phyloP scores from a whole-genome alignment of 2,113 vertebrate genomes.

The Platichthys flesus region DNA sequence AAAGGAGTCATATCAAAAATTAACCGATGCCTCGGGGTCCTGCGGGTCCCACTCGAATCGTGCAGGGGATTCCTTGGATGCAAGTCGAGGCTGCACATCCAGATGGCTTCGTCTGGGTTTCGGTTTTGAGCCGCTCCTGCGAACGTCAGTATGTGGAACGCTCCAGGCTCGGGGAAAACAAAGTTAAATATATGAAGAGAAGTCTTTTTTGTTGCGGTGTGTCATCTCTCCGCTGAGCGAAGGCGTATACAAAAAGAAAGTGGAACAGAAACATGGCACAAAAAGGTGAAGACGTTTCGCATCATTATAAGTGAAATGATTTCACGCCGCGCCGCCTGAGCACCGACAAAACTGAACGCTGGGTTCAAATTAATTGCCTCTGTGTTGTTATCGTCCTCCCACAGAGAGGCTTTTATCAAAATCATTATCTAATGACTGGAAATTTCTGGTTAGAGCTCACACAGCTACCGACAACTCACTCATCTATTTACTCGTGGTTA shows the following conservation, averaged over 20 bases:
- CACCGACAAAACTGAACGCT: constrained; percentile 64
- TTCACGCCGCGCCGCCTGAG: constrained; percentile 60
- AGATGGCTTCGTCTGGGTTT: constrained; percentile 51
- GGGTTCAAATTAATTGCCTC: constrained; percentile 72
- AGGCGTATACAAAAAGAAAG: constrained; percentile 45
- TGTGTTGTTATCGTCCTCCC: constrained; percentile 70
- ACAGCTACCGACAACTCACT: constrained; percentile 60
- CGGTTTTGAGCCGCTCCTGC: constrained; percentile 21
- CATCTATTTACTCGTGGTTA: constrained; percentile 46
- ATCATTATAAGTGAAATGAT: constrained; percentile 62
- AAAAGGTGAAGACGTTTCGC: constrained; percentile 57
- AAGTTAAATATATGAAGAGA: constrained; percentile 20
- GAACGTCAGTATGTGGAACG: constrained; percentile 20
- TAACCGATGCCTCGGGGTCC: constrained; percentile 27
- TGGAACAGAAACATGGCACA: constrained; percentile 45
- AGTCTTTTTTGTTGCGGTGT: constrained; percentile 34
- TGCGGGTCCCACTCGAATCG: constrained; percentile 29
- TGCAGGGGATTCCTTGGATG: constrained; percentile 35
- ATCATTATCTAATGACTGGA: constrained; percentile 74
- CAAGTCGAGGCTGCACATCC: constrained; percentile 10
- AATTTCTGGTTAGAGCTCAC: constrained; percentile 54
- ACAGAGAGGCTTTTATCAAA: constrained; percentile 75
- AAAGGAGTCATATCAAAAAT: constrained; percentile 40
- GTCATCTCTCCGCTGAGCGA: constrained; percentile 38
- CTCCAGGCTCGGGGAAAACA: constrained; percentile 1